Percentiles rank a stretch among this genome's conserved stretches.
These are phyloP conservation scores for Takifugu bimaculatus DNA, from an alignment of 2,113 vertebrate genomes.

Conservation along the genomic window DNA sequence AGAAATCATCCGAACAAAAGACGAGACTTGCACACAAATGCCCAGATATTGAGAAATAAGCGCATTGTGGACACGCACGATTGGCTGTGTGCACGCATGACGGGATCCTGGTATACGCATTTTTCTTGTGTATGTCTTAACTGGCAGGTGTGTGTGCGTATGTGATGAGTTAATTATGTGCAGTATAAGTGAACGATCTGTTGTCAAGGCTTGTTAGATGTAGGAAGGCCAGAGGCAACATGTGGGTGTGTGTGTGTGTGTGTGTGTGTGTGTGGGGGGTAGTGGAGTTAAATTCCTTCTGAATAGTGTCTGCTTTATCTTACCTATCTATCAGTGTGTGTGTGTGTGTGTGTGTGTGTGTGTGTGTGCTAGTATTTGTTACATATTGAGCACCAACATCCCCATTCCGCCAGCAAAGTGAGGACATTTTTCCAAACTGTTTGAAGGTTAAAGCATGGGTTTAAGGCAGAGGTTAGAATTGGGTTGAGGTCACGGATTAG, in stretches of 20 bases:
- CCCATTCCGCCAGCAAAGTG: too few relatives aligned
- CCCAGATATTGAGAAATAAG: constrained; percentile 41
- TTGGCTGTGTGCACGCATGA: constrained; percentile 40
- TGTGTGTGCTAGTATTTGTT: constrained; percentile 4
- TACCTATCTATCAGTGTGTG: constrained; percentile 65
- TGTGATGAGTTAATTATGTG: constrained; percentile 76
- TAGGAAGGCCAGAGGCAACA: constrained; percentile 70
- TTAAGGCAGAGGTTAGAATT: too few relatives aligned
- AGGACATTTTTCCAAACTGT: too few relatives aligned
- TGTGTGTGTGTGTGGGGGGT: constrained; percentile 21
- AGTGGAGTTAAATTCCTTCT: constrained; percentile 69
- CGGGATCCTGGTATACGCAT: constrained; percentile 5
- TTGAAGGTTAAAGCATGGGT: too few relatives aligned
- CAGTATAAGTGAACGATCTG: constrained; percentile 72
- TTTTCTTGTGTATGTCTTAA: constrained; percentile 15
- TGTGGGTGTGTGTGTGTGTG: not conserved
- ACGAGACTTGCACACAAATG: constrained; percentile 28
- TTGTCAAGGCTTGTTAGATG: constrained; percentile 75
- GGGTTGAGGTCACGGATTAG: too few relatives aligned
- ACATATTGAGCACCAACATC: too few relatives aligned
- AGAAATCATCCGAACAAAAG: constrained; percentile 47
- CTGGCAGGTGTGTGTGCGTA: constrained; percentile 19
- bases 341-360: too few relatives aligned
- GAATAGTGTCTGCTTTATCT: constrained; percentile 75
- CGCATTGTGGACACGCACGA: constrained; percentile 30